These are phyloP conservation scores for Gallinago solitaria DNA, from an alignment of 2,797 vertebrate genomes.

Conservation along the genomic window DNA sequence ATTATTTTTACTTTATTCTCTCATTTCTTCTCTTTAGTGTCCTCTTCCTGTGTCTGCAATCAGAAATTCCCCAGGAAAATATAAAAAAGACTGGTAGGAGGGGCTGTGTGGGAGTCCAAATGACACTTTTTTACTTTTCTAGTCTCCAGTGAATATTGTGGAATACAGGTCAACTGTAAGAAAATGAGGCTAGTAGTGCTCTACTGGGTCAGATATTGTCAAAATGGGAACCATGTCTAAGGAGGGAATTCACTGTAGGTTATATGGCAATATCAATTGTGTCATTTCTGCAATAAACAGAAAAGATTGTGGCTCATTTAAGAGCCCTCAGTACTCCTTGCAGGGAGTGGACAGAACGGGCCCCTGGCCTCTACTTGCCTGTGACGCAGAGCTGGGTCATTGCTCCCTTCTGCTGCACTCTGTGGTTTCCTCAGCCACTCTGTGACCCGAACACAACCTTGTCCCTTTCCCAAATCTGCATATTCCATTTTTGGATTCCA, in stretches of 20 bases:
- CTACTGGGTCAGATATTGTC: not conserved
- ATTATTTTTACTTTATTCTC: not conserved
- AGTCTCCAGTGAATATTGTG: not conserved
- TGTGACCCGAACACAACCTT: not conserved
- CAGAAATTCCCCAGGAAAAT: not conserved
- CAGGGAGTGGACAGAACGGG: not conserved
- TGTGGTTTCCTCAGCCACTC: not conserved
- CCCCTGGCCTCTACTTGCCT: rapidly evolving
- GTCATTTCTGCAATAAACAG: not conserved
- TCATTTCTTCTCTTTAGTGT: not conserved
- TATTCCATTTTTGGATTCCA: not conserved
- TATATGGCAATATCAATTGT: not conserved
- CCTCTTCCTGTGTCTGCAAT: not conserved
- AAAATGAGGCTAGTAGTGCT: not conserved
- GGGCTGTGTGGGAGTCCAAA: not conserved
- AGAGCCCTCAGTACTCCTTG: not conserved
- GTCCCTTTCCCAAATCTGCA: not conserved
- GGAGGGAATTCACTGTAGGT: not conserved
- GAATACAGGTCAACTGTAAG: not conserved
- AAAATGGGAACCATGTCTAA: not conserved
- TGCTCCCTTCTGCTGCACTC: not conserved
- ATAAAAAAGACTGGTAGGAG: rapidly evolving
- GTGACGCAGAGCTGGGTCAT: not conserved
- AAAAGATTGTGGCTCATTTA: not conserved
- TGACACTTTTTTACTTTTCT: not conserved